Conservation (phyloP, 2,113 vertebrate genomes). For the Motacilla alba region DNA sequence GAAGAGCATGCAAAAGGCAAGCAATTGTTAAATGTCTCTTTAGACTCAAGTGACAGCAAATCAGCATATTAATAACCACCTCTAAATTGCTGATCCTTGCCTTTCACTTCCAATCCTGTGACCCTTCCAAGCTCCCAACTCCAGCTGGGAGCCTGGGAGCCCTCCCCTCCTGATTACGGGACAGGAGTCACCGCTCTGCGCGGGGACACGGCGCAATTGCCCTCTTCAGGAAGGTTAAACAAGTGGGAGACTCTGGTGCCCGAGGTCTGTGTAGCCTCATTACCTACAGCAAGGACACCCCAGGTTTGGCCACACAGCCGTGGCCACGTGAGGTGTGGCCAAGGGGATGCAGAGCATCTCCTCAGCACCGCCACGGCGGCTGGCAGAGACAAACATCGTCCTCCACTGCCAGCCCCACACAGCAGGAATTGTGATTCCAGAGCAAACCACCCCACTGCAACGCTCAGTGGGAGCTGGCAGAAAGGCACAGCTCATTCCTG, state of each 20-base stretch:
- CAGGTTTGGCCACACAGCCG: not conserved
- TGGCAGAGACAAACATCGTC: rapidly evolving
- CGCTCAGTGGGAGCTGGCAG: not conserved
- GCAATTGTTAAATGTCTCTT: constrained; percentile 27
- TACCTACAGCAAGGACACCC: constrained; percentile 17
- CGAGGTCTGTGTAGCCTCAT: not conserved
- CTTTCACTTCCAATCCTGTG: not conserved
- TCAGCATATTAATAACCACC: constrained; percentile 48
- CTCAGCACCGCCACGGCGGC: rapidly evolving
- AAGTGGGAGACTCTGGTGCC: not conserved
- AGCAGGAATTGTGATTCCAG: not conserved
- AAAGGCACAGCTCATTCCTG: not conserved
- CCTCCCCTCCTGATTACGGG: not conserved
- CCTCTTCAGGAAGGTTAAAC: constrained; percentile 14
- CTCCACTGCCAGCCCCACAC: not conserved
- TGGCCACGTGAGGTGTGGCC: not conserved
- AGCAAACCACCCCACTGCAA: not conserved
- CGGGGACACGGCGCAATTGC: not conserved
- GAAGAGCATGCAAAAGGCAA: constrained; percentile 11
- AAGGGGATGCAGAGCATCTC: not conserved
- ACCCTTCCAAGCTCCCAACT: not conserved
- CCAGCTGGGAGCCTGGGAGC: not conserved
- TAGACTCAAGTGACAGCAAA: constrained; percentile 33
- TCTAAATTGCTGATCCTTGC: constrained; percentile 23
- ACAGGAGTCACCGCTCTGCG: not conserved